Conservation (phyloP, 2,888 invertebrate genomes). For the Leptodirus hochenwartii region DNA sequence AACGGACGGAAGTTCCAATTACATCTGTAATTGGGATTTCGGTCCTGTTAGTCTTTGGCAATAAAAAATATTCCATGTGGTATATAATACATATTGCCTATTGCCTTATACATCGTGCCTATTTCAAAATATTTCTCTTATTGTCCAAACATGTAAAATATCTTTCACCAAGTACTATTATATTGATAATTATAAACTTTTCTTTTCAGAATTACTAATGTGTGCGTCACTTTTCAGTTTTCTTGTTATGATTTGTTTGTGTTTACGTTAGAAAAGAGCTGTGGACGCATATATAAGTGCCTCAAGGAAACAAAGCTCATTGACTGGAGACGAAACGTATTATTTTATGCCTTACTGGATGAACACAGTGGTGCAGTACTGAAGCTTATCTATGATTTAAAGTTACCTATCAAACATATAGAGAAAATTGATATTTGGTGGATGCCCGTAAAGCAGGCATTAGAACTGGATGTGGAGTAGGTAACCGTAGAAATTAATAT, state of each 20-base stretch:
- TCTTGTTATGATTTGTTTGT: conserved; percentile 15
- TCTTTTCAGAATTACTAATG: no score
- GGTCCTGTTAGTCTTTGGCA: no score
- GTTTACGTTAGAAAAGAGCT: conserved; percentile 18
- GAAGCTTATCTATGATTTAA: conserved; percentile 13
- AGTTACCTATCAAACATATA: conserved; percentile 11
- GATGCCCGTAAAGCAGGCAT: conserved; percentile 13
- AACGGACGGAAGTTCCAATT: no score
- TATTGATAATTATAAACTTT: no score
- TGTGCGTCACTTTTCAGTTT: conserved; percentile 12
- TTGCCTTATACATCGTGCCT: no score
- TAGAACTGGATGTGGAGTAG: conserved; percentile 15
- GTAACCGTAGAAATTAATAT: conserved; percentile 5
- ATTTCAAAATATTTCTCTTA: no score
- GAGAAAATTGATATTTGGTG: conserved; percentile 13
- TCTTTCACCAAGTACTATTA: no score
- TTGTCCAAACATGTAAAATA: no score
- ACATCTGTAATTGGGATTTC: no score
- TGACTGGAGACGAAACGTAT: conserved; percentile 16
- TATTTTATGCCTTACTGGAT: conserved; percentile 16
- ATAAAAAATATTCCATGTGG: no score
- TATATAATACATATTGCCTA: no score
- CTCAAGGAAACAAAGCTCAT: conserved; percentile 17
- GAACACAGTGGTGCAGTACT: conserved; percentile 13
- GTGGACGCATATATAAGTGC: conserved; percentile 14